A percentile compares a stretch with the other conserved stretches of the same genome.
Conservation (phyloP, 2,113 vertebrate species). For the Bos javanicus region DNA sequence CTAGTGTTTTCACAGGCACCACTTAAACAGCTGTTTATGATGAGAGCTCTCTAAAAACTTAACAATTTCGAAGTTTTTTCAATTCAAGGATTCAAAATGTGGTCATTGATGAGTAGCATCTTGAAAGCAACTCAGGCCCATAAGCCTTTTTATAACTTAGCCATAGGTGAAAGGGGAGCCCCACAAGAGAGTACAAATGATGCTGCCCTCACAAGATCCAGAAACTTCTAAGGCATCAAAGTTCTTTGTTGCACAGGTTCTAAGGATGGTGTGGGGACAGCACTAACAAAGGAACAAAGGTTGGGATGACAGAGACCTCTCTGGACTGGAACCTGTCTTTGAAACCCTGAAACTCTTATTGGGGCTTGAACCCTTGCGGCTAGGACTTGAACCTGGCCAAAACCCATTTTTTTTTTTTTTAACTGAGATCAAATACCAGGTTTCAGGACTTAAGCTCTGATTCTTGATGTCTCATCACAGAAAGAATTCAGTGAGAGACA, state of each 20-base stretch:
- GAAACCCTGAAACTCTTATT: background rate
- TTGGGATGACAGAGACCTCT: background rate
- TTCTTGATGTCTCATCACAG: background rate
- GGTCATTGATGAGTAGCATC: background rate
- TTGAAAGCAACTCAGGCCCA: background rate
- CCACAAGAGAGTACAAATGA: background rate
- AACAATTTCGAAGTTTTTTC: background rate
- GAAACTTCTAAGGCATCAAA: background rate
- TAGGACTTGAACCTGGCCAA: background rate
- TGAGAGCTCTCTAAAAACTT: background rate
- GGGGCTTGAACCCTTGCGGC: background rate
- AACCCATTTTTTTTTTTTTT: background rate
- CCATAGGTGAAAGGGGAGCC: background rate
- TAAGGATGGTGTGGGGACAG: background rate
- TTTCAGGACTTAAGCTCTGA: background rate
- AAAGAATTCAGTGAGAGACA: background rate
- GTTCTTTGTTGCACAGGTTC: background rate
- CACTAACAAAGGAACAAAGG: background rate
- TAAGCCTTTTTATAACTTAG: background rate
- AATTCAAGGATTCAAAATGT: background rate
- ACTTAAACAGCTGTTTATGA: background rate
- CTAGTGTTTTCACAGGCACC: background rate
- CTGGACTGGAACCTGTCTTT: background rate
- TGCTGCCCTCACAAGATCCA: background rate
- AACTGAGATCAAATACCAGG: background rate